Evolutionary conservation across 2,113 vertebrate genomes (phyloP).

Genomic region (Pristiophorus japonicus): DNA sequence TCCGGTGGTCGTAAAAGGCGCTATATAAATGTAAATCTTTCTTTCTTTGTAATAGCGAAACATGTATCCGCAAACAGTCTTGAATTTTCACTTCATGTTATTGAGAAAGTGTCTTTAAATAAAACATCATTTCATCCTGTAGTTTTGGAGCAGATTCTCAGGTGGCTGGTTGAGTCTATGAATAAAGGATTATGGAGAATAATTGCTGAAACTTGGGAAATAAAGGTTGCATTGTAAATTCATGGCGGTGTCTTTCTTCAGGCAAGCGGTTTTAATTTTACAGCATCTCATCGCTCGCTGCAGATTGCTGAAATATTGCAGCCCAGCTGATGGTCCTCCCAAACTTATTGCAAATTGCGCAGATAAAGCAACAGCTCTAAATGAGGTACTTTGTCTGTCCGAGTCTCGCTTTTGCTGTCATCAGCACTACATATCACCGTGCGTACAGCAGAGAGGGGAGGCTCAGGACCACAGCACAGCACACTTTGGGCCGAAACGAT

Average conservation of each 20-base stretch:
- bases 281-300: neutral
- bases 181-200: constrained; percentile 32
- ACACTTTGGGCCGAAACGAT: neutral
- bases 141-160: constrained; percentile 14
- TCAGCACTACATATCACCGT: constrained; percentile 22
- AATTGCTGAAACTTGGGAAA: constrained; percentile 33
- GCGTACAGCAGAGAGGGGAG: neutral
- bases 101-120: constrained; percentile 17
- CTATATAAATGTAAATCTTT: no score
- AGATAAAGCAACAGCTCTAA: constrained; percentile 4
- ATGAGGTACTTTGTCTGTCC: neutral
- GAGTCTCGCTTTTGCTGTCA: neutral
- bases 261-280: neutral
- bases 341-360: neutral
- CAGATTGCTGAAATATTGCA: neutral
- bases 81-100: neutral
- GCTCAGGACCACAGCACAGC: neutral
- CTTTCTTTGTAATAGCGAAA: neutral
- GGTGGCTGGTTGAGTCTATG: constrained; percentile 17
- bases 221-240: constrained; percentile 16
- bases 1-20: no score
- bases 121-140: constrained; percentile 18
- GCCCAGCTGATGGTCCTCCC: neutral
- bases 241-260: no score
- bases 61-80: neutral